These are phyloP conservation scores for Acleris sparsana DNA, from an alignment of 2,888 invertebrate genomes.

Conservation along the genomic window DNA sequence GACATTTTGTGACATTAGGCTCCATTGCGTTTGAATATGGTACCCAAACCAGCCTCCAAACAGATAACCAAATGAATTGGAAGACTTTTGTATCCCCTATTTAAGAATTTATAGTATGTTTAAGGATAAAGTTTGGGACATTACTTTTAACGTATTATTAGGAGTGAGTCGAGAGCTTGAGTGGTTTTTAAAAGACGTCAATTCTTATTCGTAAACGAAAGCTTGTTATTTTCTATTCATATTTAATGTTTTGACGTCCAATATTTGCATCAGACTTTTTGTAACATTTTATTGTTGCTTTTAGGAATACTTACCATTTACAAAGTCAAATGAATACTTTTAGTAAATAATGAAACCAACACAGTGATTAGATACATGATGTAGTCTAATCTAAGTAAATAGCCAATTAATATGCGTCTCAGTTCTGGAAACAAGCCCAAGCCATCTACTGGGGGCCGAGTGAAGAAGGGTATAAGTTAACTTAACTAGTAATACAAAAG, in stretches of 20 bases:
- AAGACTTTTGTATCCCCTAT: conserved; percentile 67
- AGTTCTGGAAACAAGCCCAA: too few relatives aligned
- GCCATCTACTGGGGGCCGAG: too few relatives aligned
- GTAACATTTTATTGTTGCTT: too few relatives aligned
- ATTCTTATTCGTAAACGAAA: conserved; percentile 36
- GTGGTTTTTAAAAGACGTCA: conserved; percentile 46
- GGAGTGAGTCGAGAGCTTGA: conserved; percentile 41
- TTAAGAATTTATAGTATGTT: conserved; percentile 59
- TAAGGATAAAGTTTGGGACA: conserved; percentile 54
- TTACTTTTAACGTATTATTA: conserved; percentile 47
- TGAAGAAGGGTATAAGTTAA: too few relatives aligned
- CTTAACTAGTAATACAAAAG: too few relatives aligned
- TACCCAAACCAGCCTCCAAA: conserved; percentile 70
- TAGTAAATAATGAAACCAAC: too few relatives aligned
- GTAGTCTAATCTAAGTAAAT: too few relatives aligned
- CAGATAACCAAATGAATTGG: conserved; percentile 82
- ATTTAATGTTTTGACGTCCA: background rate
- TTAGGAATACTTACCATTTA: too few relatives aligned
- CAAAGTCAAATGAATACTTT: too few relatives aligned
- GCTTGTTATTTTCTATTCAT: background rate
- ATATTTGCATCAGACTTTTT: too few relatives aligned
- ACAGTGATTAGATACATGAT: too few relatives aligned
- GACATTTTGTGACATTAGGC: conserved; percentile 79
- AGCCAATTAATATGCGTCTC: too few relatives aligned
- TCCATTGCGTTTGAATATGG: conserved; percentile 78